Evolutionary conservation across 2,797 vertebrate genomes (phyloP).

Genomic region (Coccyzus lansbergi): DNA sequence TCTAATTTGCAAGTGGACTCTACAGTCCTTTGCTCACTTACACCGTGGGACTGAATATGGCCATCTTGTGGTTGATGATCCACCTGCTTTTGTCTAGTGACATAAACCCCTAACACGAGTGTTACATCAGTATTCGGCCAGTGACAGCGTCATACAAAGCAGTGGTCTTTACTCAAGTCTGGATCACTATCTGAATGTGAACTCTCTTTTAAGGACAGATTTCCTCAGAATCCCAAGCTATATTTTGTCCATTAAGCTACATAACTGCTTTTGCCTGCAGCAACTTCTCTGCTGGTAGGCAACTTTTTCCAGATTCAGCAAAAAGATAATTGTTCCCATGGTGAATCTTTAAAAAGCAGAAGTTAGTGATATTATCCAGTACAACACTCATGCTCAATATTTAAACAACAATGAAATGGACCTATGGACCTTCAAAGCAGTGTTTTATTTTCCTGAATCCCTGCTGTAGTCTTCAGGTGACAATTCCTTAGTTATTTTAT

Average conservation of each 20-base stretch:
- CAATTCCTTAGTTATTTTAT: not conserved
- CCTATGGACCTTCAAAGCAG: not conserved
- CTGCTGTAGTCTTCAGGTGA: not conserved
- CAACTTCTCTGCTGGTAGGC: not conserved
- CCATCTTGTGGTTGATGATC: not conserved
- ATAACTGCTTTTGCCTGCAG: not conserved
- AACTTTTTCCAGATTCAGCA: not conserved
- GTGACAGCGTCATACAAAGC: not conserved
- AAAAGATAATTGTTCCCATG: not conserved
- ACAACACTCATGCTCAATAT: fast-evolving
- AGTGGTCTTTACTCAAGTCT: not conserved
- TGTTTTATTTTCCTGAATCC: not conserved
- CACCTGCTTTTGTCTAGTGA: not conserved
- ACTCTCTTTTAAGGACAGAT: not conserved
- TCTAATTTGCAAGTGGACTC: not conserved
- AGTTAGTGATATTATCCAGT: not conserved
- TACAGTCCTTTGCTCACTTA: not conserved
- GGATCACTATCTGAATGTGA: not conserved
- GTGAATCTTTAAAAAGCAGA: not conserved
- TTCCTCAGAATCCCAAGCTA: not conserved
- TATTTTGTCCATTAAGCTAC: not conserved
- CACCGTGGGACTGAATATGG: not conserved
- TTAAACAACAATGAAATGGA: not conserved
- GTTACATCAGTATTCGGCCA: not conserved
- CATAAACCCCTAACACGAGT: not conserved